These are phyloP conservation scores for Artemisiospiza belli DNA, from an alignment of 2,113 vertebrate genomes.

Conservation along the genomic window DNA sequence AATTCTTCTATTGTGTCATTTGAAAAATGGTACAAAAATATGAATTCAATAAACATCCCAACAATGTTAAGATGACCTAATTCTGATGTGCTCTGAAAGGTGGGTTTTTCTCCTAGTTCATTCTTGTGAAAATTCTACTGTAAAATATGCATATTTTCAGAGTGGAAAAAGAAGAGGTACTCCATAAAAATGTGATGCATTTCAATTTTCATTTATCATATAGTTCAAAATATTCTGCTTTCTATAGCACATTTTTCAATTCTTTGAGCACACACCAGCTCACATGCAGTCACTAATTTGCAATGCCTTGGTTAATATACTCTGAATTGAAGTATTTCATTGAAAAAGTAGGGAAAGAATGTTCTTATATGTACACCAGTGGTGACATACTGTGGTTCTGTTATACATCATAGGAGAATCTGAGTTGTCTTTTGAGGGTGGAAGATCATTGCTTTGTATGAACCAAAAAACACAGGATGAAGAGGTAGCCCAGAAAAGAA, in stretches of 20 bases:
- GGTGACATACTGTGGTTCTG: not conserved
- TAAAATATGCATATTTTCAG: not conserved
- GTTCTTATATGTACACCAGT: not conserved
- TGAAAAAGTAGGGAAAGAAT: not conserved
- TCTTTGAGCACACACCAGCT: not conserved
- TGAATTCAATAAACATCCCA: conserved; percentile 29
- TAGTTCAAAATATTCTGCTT: not conserved
- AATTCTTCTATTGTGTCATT: not conserved
- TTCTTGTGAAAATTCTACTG: not conserved
- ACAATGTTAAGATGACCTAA: not conserved
- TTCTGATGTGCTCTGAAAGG: not conserved
- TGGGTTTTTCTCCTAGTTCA: not conserved
- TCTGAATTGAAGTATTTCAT: not conserved
- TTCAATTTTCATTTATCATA: not conserved
- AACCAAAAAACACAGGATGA: not conserved
- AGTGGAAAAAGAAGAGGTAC: not conserved
- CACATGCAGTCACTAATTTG: not conserved
- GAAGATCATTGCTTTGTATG: not conserved
- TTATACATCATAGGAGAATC: not conserved
- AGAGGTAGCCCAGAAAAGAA: not conserved
- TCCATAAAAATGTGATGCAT: not conserved
- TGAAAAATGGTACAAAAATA: conserved; percentile 12
- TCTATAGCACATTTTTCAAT: not conserved
- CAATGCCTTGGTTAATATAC: not conserved
- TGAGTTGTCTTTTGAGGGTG: not conserved